phyloP scores from a whole-genome alignment of 2,888 invertebrate genomes.

The Cremastinae sp. region DNA sequence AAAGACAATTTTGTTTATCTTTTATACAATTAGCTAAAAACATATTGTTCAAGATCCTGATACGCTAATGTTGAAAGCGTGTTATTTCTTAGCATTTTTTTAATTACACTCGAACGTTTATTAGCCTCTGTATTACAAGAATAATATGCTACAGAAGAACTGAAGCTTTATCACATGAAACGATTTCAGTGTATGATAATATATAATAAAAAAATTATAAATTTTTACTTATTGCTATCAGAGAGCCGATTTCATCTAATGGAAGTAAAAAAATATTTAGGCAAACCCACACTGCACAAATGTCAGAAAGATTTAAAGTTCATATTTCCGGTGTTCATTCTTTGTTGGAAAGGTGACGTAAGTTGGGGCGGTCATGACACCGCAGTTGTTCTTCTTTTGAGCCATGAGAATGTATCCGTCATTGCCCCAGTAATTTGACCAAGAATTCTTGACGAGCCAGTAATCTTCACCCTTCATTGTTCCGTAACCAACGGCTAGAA shows the following conservation, averaged over 20 bases:
- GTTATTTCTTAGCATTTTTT: neutral
- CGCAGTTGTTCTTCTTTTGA: slow-evolving; percentile 94
- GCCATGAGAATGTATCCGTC: slow-evolving; percentile 97
- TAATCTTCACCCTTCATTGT: slow-evolving; percentile 90
- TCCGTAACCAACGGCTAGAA: slow-evolving; percentile 96
- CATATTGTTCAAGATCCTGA: neutral
- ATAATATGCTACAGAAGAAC: no score
- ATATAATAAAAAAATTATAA: neutral
- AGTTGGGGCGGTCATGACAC: slow-evolving; percentile 93
- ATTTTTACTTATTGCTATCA: neutral
- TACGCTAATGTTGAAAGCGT: neutral
- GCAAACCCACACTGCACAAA: slow-evolving; percentile 2
- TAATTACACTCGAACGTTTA: neutral
- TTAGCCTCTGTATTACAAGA: no score
- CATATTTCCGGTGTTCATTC: no score
- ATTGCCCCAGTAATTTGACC: slow-evolving; percentile 99
- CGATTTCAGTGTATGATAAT: neutral
- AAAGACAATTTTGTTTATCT: slow-evolving; percentile 58
- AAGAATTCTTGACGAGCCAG: slow-evolving; percentile 97
- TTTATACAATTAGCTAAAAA: slow-evolving; percentile 35
- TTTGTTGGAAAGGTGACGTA: slow-evolving; percentile 84
- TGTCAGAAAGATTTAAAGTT: no score
- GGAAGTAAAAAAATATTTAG: slow-evolving; percentile 26
- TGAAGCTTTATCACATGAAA: no score
- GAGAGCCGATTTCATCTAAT: neutral